Conservation (phyloP, 2,888 invertebrate genomes). For the Atethmia centrago region DNA sequence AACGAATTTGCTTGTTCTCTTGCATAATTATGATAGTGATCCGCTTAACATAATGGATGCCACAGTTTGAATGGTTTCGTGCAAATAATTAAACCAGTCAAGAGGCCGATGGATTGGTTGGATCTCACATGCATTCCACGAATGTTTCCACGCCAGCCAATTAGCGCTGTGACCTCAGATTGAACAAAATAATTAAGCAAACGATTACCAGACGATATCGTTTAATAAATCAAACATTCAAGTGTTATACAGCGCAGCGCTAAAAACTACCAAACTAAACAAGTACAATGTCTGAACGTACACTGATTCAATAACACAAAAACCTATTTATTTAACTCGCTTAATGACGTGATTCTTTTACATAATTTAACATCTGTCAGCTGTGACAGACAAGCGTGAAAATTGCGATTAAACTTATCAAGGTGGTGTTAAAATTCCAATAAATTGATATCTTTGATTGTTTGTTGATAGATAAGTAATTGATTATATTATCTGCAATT, state of each 20-base stretch:
- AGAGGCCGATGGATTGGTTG: conserved; percentile 75
- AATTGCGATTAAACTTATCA: conserved; percentile 75
- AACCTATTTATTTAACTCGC: conserved; percentile 53
- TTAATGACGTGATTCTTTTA: conserved; percentile 64
- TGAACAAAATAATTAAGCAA: conserved; percentile 61
- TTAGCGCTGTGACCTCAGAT: conserved; percentile 77
- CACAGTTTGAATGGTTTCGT: conserved; percentile 71
- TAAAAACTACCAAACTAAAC: conserved; percentile 62
- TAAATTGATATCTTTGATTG: conserved; percentile 57
- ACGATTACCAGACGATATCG: conserved; percentile 63
- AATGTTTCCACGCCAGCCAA: conserved; percentile 78
- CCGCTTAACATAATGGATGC: conserved; percentile 52
- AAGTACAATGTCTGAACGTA: conserved; percentile 21
- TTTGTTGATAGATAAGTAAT: conserved; percentile 49
- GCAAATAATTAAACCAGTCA: conserved; percentile 78
- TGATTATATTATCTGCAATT: conserved; percentile 31
- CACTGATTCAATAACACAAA: conserved; percentile 48
- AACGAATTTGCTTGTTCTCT: conserved; percentile 23
- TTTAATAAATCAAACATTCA: conserved; percentile 66
- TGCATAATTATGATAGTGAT: conserved; percentile 50
- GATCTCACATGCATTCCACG: conserved; percentile 82
- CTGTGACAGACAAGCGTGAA: conserved; percentile 69
- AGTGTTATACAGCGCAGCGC: conserved; percentile 59
- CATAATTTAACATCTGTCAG: conserved; percentile 65
- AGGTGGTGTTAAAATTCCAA: conserved; percentile 73